Conservation (phyloP, 1,140 invertebrate species). For the Sarcophaga bullata region DNA sequence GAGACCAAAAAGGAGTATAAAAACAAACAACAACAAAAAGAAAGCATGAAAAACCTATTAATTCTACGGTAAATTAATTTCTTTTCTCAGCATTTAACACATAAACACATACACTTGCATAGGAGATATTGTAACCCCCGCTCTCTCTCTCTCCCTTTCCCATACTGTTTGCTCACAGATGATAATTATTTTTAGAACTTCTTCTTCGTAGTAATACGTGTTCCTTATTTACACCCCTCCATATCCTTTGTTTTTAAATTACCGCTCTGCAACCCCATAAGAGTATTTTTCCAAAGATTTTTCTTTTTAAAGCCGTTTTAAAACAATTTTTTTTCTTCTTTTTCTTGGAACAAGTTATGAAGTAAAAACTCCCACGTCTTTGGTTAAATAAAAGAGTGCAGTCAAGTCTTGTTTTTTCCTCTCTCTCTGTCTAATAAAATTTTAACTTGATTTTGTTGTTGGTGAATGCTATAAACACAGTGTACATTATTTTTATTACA, state of each 20-base stretch:
- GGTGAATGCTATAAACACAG: not conserved
- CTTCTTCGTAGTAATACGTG: too few species aligned
- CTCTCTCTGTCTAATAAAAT: too few species aligned
- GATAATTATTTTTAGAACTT: constrained; percentile 13
- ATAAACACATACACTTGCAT: too few species aligned
- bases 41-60: not conserved
- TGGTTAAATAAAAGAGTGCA: not conserved
- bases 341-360: not conserved
- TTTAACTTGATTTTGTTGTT: constrained; percentile 6
- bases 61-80: constrained; percentile 6
- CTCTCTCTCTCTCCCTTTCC: too few species aligned
- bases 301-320: not conserved
- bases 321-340: not conserved
- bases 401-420: not conserved
- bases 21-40: too few species aligned
- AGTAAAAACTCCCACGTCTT: not conserved
- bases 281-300: too few species aligned
- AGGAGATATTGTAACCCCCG: too few species aligned
- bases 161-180: not conserved
- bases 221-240: too few species aligned
- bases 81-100: not conserved
- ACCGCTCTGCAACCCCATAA: too few species aligned
- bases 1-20: not conserved
- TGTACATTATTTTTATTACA: not conserved
- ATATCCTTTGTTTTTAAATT: too few species aligned